Base-by-base conservation (phyloP, 2,888 invertebrate genomes). In the Clunio marinus region DNA sequence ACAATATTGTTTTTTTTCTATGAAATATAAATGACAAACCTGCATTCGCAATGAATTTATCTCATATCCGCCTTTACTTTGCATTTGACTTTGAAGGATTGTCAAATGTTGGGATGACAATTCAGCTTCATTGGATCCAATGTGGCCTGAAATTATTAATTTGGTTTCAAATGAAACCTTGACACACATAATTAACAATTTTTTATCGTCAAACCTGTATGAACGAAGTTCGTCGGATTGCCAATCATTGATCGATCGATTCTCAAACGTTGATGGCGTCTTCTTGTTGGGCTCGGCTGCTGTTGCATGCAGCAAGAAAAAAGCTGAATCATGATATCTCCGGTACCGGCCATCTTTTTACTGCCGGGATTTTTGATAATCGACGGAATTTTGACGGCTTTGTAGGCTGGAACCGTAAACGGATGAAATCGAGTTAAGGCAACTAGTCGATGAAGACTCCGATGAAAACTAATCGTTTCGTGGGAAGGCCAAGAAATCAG, bases 241-340 rank as follows among this genome's bases (percentile, higher is more conserved):
- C 96, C 92, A 76, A 97, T 97, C 96, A 96, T 96, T 70, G 93
- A 92, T 71, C 95, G 86, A 81, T 91, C 90, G 82, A 91, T 90
- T 80, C 88, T 85, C 80, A 88, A 84, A 75, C 89, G 84, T 72
- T 84, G 83, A 76, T 88, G 86, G 71, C 84, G 83, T 73, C 88
- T 82, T 76, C 88, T 83, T 73, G 86, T 84, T 73, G 85, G 89
- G 73, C 87, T 88, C 69, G 89, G 88, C 72, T 88, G 89, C 76
- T 92, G 91, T 73, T 87, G 84, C 76, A 91, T 87, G 81, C 93
- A 93, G 80, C 93, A 93, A 71, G 91, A 90, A 81, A 93, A 93
- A 88, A 93, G 93, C 76, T 93, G 93, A 73, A 93, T 84, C 91
- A 92, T 92, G 74, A 93, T 85, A 78, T 93, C 93, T 71, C 89